These are phyloP conservation scores for Pyrgus malvae DNA, from an alignment of 2,888 invertebrate genomes.

Conservation along the genomic window DNA sequence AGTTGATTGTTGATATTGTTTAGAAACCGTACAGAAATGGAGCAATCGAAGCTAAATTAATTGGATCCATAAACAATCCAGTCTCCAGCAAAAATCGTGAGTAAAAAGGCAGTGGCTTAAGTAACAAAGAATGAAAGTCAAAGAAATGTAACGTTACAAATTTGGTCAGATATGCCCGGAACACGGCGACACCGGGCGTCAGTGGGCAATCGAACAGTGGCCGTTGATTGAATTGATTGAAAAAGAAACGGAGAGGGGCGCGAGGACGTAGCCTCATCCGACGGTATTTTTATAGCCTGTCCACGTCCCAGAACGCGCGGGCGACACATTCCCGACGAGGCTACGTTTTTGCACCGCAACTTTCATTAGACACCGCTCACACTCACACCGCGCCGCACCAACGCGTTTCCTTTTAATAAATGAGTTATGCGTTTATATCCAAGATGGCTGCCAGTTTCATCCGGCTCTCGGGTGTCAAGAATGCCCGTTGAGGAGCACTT, in stretches of 20 bases:
- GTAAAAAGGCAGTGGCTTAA: conserved; percentile 3
- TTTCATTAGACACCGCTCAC: conserved; percentile 71
- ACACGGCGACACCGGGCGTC: conserved; percentile 52
- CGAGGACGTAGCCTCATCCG: conserved; percentile 49
- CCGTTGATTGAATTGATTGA: conserved; percentile 77
- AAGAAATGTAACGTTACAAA: conserved; percentile 25
- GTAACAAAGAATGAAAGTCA: conserved; percentile 22
- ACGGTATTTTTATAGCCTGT: conserved; percentile 79
- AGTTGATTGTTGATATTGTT: no score
- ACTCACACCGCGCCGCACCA: conserved; percentile 53
- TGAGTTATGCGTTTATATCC: conserved; percentile 76
- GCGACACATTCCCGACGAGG: conserved; percentile 77
- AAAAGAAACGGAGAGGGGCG: conserved; percentile 69
- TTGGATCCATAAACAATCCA: neutral
- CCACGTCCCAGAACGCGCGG: conserved; percentile 73
- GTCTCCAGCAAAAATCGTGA: neutral
- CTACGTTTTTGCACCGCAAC: conserved; percentile 76
- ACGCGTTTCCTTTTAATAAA: conserved; percentile 75
- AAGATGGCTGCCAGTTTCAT: conserved; percentile 66
- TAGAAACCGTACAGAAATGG: no score
- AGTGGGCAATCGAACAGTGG: conserved; percentile 65
- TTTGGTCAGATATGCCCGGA: conserved; percentile 36
- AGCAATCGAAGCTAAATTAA: neutral
- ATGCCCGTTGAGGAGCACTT: conserved; percentile 48
- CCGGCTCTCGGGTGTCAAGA: conserved; percentile 62